phyloP scores from a whole-genome alignment of 1,140 invertebrate species.

The Arion vulgaris region DNA sequence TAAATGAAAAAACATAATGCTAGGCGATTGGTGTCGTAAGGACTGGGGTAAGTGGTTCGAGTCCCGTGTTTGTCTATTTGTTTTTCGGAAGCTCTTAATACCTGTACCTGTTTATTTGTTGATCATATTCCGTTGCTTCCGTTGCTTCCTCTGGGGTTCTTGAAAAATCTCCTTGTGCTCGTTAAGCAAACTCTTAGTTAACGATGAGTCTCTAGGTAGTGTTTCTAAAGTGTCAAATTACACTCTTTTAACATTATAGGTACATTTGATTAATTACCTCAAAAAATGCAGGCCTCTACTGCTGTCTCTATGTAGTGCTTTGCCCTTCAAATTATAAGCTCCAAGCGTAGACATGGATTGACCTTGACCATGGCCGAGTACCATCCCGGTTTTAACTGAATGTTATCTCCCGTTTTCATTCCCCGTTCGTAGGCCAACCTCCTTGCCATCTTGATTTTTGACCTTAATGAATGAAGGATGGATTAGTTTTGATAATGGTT shows the following conservation, averaged over 20 bases:
- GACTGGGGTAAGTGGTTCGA: no score
- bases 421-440: slow-evolving; percentile 95
- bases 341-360: slow-evolving; percentile 95
- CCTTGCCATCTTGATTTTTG: slow-evolving; percentile 88
- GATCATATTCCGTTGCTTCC: no score
- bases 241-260: no score
- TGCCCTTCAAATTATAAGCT: slow-evolving; percentile 88
- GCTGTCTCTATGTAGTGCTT: slow-evolving; percentile 88
- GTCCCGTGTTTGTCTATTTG: no score
- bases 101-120: no score
- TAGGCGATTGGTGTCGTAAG: no score
- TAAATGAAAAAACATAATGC: no score
- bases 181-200: not conserved
- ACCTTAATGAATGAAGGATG: slow-evolving; percentile 70
- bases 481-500: no score
- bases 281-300: slow-evolving; percentile 87
- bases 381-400: slow-evolving; percentile 88
- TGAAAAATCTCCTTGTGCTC: no score
- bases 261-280: slow-evolving; percentile 72
- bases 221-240: not conserved
- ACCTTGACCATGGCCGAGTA: slow-evolving; percentile 98
- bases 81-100: no score
- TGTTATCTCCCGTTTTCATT: slow-evolving; percentile 83
- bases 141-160: no score
- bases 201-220: not conserved